Evolutionary conservation across 2,888 invertebrate species (phyloP).

Genomic region (Drosophila maculinotata): DNA sequence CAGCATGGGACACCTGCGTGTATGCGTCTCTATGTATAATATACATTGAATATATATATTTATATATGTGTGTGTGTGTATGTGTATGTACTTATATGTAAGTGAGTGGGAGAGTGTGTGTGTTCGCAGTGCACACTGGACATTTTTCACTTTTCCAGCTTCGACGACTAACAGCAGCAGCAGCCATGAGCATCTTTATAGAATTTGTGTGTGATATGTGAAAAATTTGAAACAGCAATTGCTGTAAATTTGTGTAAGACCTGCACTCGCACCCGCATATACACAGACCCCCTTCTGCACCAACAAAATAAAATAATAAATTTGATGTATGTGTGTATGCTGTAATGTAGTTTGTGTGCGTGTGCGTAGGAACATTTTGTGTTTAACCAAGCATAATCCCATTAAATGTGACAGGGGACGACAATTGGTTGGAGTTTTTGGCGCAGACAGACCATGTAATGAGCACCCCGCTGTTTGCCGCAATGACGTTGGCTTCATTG

Average conservation of each 20-base stretch:
- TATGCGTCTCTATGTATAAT: slow-evolving; percentile 7
- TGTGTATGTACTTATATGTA: slow-evolving; percentile 1
- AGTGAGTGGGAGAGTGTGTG: slow-evolving; percentile 27
- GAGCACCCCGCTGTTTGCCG: slow-evolving; percentile 9
- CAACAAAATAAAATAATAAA: slow-evolving; percentile 1
- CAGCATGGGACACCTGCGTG: slow-evolving; percentile 51
- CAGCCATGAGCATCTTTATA: slow-evolving; percentile 54
- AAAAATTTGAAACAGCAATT: slow-evolving; percentile 72
- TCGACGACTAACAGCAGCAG: slow-evolving; percentile 49
- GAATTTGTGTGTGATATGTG: slow-evolving; percentile 76
- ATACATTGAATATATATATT: no score
- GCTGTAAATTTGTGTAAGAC: slow-evolving; percentile 65
- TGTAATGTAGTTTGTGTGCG: slow-evolving; percentile 8
- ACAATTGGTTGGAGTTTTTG: slow-evolving; percentile 72
- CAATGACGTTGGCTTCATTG: slow-evolving; percentile 36
- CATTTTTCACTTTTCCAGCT: slow-evolving; percentile 70
- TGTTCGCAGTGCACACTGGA: slow-evolving; percentile 57
- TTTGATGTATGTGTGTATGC: not conserved
- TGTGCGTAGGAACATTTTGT: slow-evolving; percentile 58
- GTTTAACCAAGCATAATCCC: slow-evolving; percentile 80
- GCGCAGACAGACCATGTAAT: slow-evolving; percentile 52
- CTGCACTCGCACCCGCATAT: not conserved
- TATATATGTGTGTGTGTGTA: slow-evolving; percentile 2
- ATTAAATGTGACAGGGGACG: slow-evolving; percentile 78
- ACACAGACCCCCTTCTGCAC: not conserved